Conservation (phyloP, 2,113 vertebrate species). For the Romanogobio albipinnatus region DNA sequence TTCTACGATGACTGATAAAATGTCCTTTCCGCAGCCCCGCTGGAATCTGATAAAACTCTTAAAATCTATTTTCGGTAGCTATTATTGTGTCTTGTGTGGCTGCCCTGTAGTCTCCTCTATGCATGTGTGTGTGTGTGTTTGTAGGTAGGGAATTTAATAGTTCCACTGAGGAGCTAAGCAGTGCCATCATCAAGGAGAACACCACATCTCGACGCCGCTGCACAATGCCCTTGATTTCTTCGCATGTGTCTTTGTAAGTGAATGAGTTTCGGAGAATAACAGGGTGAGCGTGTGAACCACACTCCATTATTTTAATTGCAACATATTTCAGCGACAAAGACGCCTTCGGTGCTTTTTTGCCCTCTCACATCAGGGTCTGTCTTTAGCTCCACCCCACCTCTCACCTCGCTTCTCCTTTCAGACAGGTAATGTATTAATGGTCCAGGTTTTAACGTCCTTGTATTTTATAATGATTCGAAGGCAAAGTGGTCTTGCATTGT, state of each 20-base stretch:
- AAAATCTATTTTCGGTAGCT: conserved; percentile 48
- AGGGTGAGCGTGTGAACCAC: not conserved
- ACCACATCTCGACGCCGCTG: conserved; percentile 6
- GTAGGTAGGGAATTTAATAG: conserved; percentile 12
- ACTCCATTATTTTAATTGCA: conserved; percentile 52
- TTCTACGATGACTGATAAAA: conserved; percentile 46
- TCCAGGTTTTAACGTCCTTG: not conserved
- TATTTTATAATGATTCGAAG: conserved; percentile 4
- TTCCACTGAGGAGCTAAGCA: conserved; percentile 33
- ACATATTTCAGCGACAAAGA: conserved; percentile 43
- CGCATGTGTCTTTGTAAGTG: not conserved
- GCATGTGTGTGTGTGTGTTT: conserved; percentile 21
- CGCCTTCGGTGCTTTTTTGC: conserved; percentile 17
- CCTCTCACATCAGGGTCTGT: conserved; percentile 26
- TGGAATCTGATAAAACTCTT: conserved; percentile 44
- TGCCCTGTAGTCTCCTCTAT: conserved; percentile 32
- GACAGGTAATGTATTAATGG: not conserved
- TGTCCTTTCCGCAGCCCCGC: conserved; percentile 37
- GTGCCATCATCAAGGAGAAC: conserved; percentile 32
- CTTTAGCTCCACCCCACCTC: conserved; percentile 21
- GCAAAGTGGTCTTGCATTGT: not conserved
- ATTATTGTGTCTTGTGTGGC: conserved; percentile 43
- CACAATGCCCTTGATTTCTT: conserved; percentile 43
- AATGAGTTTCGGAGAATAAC: conserved; percentile 7
- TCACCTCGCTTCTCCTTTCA: not conserved